phyloP scores from a whole-genome alignment of 2,888 invertebrate species.

The Sepioteuthis lessoniana region DNA sequence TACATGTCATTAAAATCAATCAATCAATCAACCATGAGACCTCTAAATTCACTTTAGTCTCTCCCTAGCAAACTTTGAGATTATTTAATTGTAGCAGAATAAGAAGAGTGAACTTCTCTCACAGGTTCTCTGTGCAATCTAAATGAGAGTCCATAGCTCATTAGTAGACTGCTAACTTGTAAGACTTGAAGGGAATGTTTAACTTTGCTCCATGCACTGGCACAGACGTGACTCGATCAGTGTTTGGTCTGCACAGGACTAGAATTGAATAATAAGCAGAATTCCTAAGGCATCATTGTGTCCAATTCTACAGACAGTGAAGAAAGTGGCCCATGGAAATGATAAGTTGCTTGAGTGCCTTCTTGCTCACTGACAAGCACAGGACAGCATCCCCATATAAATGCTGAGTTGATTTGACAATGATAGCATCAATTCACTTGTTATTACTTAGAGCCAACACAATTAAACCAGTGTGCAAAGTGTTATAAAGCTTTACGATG shows the following conservation, averaged over 20 bases:
- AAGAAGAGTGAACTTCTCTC: not conserved
- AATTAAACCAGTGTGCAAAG: constrained; percentile 33
- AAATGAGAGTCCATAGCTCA: not conserved
- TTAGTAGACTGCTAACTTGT: not conserved
- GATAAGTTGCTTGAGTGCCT: constrained; percentile 4
- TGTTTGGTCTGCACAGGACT: not conserved
- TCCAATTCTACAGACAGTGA: not conserved
- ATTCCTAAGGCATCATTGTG: constrained; percentile 18
- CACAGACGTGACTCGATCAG: not conserved
- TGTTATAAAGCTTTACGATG: not conserved
- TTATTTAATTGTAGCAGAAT: not conserved
- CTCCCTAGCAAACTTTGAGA: not conserved
- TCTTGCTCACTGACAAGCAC: not conserved
- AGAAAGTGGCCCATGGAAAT: constrained; percentile 8
- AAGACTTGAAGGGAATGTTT: constrained; percentile 12
- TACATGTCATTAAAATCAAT: too few species aligned
- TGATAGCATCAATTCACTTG: constrained; percentile 2
- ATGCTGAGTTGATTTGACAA: constrained; percentile 21
- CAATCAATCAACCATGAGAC: too few species aligned
- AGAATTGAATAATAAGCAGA: constrained; percentile 33
- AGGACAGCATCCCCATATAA: not conserved
- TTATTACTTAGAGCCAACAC: constrained; percentile 9
- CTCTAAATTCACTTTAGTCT: not conserved
- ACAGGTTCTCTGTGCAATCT: not conserved
- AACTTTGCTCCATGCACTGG: not conserved